Percentiles rank a stretch among this genome's conserved stretches.
Conservation (phyloP, 2,113 vertebrate species). For the Tricholaema leucomelas region DNA sequence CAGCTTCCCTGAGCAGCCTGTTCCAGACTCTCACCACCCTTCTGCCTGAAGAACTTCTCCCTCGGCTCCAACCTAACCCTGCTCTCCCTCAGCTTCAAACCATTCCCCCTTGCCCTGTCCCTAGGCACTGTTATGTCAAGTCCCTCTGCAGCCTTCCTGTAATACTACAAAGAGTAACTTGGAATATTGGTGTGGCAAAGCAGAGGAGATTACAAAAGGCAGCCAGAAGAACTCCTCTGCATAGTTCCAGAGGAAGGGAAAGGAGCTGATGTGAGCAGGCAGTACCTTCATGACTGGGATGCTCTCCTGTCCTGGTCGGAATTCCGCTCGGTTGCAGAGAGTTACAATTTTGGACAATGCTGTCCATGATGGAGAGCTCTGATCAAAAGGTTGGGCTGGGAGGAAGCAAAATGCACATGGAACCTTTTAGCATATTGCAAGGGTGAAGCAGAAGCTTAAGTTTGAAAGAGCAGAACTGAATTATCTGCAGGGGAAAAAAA, state of each 20-base stretch:
- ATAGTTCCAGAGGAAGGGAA: neutral
- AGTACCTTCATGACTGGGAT: conserved; percentile 83
- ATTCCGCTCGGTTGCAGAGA: conserved; percentile 81
- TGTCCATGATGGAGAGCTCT: conserved; percentile 76
- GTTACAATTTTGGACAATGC: conserved; percentile 77
- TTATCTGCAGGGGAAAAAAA: neutral
- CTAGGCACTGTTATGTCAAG: too few species aligned
- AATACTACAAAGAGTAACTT: neutral
- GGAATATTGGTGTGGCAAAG: neutral
- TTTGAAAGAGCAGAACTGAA: neutral
- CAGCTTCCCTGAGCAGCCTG: too few species aligned
- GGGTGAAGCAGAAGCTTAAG: neutral
- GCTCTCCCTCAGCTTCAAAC: too few species aligned
- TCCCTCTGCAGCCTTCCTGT: too few species aligned
- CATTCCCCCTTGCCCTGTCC: too few species aligned
- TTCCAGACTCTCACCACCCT: too few species aligned
- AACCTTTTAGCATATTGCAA: fast-evolving
- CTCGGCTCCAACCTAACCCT: too few species aligned
- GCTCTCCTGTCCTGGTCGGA: conserved; percentile 77
- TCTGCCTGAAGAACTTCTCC: too few species aligned
- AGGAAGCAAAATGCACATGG: neutral
- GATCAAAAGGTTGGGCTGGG: conserved; percentile 80
- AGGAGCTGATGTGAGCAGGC: neutral
- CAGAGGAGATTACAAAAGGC: neutral
- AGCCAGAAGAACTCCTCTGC: neutral